Percentiles rank a stretch among this genome's conserved stretches.
Evolutionary conservation across 2,113 vertebrate genomes (phyloP).

Genomic region (Bombycilla garrulus): DNA sequence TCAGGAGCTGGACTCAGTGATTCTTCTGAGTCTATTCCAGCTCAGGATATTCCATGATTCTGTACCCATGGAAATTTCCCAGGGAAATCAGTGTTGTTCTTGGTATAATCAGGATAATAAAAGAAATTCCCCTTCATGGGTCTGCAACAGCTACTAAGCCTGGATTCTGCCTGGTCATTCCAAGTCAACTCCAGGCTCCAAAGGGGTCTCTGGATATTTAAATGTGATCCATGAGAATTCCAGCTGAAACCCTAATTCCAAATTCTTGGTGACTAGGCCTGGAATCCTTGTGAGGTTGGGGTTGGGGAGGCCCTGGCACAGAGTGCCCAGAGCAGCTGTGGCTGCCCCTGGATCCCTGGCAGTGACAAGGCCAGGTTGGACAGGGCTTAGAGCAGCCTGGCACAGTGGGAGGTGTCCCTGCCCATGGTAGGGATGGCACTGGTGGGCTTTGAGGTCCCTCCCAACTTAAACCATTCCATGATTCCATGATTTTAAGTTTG

Average conservation of each 20-base stretch:
- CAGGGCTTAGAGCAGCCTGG: background rate
- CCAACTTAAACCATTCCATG: background rate
- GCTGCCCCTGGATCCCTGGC: background rate
- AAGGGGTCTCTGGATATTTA: background rate
- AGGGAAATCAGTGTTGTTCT: background rate
- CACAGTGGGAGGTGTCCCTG: background rate
- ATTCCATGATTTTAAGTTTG: no score
- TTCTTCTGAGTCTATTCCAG: background rate
- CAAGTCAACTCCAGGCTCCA: background rate
- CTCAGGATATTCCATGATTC: background rate
- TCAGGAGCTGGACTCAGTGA: background rate
- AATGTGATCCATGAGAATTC: background rate
- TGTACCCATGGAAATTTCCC: background rate
- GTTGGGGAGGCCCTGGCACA: background rate
- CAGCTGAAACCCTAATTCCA: background rate
- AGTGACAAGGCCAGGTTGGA: background rate
- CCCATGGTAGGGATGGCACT: background rate
- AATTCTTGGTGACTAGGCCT: background rate
- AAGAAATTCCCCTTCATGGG: background rate
- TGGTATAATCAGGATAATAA: background rate
- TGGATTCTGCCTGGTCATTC: background rate
- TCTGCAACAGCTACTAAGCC: background rate
- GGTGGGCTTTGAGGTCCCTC: accelerated
- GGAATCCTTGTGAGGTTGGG: background rate
- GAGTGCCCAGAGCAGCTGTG: background rate